phyloP scores from a whole-genome alignment of 2,888 invertebrate species.

The Halictus quadricinctus region DNA sequence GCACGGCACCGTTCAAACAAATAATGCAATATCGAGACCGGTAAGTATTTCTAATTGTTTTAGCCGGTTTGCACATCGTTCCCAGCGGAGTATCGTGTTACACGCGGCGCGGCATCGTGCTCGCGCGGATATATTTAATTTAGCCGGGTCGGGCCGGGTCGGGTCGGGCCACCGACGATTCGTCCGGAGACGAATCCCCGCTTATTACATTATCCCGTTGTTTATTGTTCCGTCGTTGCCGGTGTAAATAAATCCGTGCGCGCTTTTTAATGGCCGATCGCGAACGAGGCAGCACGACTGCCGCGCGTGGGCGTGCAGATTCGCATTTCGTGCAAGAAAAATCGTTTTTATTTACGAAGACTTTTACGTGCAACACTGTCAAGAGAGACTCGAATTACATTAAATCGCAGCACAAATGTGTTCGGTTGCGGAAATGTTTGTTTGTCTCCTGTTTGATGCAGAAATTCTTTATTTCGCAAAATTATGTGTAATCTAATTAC shows the following conservation, averaged over 20 bases:
- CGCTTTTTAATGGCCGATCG: neutral
- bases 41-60: conserved; percentile 27
- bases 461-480: too few relatives aligned
- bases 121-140: conserved; percentile 38
- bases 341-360: neutral
- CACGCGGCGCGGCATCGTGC: neutral
- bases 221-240: conserved; percentile 31
- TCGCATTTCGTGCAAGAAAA: neutral
- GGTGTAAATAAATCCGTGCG: conserved; percentile 29
- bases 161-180: neutral
- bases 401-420: too few relatives aligned
- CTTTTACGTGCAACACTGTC: neutral
- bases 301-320: neutral
- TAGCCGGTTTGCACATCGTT: conserved; percentile 14
- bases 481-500: too few relatives aligned
- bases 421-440: too few relatives aligned
- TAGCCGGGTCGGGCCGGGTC: neutral
- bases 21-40: neutral
- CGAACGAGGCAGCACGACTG: neutral
- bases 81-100: conserved; percentile 34
- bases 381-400: too few relatives aligned
- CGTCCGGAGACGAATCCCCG: conserved; percentile 1
- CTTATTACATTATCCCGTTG: conserved; percentile 48
- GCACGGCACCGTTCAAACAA: neutral
- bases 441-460: too few relatives aligned